Percentiles rank a stretch among this genome's conserved stretches.
Conservation (phyloP, 2,113 vertebrate genomes). For the Osmerus mordax region DNA sequence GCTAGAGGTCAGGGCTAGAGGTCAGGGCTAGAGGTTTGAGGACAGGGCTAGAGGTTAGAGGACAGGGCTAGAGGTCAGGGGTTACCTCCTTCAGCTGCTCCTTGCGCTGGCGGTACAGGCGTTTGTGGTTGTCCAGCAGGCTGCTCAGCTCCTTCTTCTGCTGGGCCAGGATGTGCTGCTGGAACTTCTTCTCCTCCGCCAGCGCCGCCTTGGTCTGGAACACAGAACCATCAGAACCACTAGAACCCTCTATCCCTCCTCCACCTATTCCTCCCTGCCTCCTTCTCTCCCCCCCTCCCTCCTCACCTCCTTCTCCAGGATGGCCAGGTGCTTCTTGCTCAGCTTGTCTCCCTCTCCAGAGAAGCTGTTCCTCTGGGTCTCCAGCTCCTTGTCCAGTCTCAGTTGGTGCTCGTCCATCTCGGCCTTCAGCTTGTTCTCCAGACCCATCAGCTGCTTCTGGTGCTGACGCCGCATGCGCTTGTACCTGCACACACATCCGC, state of each 20-base stretch:
- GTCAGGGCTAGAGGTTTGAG: neutral
- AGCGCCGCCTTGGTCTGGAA: conserved; percentile 73
- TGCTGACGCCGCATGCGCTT: conserved; percentile 91
- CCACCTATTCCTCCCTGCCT: too few relatives aligned
- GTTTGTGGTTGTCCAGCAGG: conserved; percentile 84
- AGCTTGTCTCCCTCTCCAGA: conserved; percentile 84
- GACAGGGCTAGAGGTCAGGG: neutral
- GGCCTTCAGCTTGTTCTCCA: conserved; percentile 83
- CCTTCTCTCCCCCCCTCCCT: too few relatives aligned
- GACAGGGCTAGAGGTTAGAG: neutral
- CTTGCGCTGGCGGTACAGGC: conserved; percentile 87
- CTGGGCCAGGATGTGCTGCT: conserved; percentile 87
- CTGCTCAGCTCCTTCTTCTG: conserved; percentile 88
- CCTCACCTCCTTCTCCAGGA: conserved; percentile 84
- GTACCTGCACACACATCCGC: conserved; percentile 59
- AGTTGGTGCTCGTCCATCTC: conserved; percentile 89
- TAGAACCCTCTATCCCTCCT: too few relatives aligned
- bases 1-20: neutral
- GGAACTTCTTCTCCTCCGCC: conserved; percentile 88
- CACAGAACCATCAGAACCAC: too few relatives aligned
- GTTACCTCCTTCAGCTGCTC: conserved; percentile 89
- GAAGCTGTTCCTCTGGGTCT: conserved; percentile 85
- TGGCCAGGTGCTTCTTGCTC: conserved; percentile 80
- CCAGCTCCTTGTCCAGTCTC: conserved; percentile 85
- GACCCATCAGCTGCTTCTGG: conserved; percentile 87